phyloP scores from a whole-genome alignment of 2,797 vertebrate genomes.

The Melanotaenia parkinsoni region DNA sequence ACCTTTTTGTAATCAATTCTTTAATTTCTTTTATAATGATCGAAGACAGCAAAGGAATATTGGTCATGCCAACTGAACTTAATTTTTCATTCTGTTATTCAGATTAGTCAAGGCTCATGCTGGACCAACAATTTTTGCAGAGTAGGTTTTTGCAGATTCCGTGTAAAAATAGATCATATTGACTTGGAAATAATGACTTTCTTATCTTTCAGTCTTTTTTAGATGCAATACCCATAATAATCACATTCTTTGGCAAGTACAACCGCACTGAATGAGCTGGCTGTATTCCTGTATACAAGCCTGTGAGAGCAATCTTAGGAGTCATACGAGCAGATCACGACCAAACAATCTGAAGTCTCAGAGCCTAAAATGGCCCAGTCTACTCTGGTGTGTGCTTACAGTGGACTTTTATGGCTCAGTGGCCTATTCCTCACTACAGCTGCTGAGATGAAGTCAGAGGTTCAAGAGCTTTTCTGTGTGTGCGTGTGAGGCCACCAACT shows the following conservation, averaged over 20 bases:
- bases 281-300: constrained; percentile 29
- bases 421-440: constrained; percentile 51
- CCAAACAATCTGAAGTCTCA: constrained; percentile 61
- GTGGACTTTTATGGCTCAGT: constrained; percentile 57
- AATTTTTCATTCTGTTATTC: constrained; percentile 45
- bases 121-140: constrained; percentile 38
- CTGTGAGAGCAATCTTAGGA: constrained; percentile 52
- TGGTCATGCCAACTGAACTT: constrained; percentile 35
- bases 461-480: constrained; percentile 54
- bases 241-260: constrained; percentile 25
- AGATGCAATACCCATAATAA: constrained; percentile 42
- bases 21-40: constrained; percentile 29
- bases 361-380: constrained; percentile 61
- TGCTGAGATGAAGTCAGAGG: constrained; percentile 62
- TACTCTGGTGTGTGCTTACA: constrained; percentile 55
- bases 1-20: constrained; percentile 36
- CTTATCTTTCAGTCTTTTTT: constrained; percentile 49
- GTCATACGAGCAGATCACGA: constrained; percentile 68
- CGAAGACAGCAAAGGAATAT: constrained; percentile 41
- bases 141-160: constrained; percentile 39
- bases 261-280: constrained; percentile 40
- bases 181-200: constrained; percentile 52
- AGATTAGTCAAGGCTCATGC: constrained; percentile 38
- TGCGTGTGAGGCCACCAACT: constrained; percentile 31
- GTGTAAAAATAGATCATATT: constrained; percentile 52